These are phyloP conservation scores for Daphoenositta chrysoptera DNA, from an alignment of 2,113 vertebrate species.

Conservation along the genomic window DNA sequence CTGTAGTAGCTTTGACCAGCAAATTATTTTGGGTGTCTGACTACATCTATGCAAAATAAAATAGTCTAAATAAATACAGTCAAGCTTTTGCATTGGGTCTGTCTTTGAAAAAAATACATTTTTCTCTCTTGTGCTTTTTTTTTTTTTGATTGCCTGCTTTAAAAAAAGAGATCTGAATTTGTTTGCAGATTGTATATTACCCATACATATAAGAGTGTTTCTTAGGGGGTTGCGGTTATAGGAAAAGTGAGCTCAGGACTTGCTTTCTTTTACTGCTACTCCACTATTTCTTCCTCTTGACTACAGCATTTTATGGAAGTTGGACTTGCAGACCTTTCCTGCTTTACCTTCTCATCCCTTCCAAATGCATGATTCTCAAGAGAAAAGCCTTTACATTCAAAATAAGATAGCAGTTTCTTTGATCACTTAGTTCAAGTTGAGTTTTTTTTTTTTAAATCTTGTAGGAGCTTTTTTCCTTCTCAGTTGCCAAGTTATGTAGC, in stretches of 20 bases:
- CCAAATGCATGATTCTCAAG: not conserved
- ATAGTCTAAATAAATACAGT: not conserved
- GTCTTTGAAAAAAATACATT: rapidly evolving
- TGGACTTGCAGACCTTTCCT: not conserved
- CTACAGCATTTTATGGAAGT: not conserved
- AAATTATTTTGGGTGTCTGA: not conserved
- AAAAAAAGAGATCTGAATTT: not conserved
- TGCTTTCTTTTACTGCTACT: not conserved
- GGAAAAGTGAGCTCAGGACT: not conserved
- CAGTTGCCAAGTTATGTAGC: not conserved
- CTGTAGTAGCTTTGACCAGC: not conserved
- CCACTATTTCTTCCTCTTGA: not conserved
- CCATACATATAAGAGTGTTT: not conserved
- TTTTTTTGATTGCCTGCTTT: not conserved
- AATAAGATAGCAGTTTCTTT: not conserved
- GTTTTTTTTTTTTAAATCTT: not conserved
- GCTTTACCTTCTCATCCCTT: not conserved
- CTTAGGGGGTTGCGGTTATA: not conserved
- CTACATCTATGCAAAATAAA: not conserved
- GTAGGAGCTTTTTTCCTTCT: not conserved
- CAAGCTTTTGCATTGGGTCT: not conserved
- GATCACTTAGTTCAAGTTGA: not conserved
- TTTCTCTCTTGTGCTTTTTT: not conserved
- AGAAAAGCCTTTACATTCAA: not conserved
- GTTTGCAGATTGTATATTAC: not conserved